phyloP scores from a whole-genome alignment of 1,140 invertebrate species.

The Sitobion miscanthi region DNA sequence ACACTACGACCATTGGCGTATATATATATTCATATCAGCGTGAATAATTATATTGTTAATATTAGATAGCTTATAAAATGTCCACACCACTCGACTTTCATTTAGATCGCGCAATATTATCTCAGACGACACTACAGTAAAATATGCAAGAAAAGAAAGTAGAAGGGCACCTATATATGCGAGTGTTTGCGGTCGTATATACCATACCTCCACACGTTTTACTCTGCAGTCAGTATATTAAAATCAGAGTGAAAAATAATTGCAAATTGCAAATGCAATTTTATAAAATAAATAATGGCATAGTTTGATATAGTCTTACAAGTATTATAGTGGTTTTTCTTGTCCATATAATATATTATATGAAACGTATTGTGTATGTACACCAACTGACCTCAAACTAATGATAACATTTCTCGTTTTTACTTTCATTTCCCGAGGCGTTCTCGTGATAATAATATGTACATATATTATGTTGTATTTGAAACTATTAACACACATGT shows the following conservation, averaged over 20 bases:
- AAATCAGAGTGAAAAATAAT: neutral
- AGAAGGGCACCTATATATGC: neutral
- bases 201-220: neutral
- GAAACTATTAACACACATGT: neutral
- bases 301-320: neutral
- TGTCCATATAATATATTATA: neutral
- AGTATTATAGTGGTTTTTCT: neutral
- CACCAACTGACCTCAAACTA: neutral
- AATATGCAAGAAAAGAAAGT: neutral
- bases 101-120: neutral
- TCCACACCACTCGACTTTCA: neutral
- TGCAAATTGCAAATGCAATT: neutral
- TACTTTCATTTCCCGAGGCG: conserved; percentile 26
- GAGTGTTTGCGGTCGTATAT: neutral
- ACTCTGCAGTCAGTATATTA: neutral
- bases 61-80: neutral
- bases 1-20: neutral
- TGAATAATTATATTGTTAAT: neutral
- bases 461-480: neutral
- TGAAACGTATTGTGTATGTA: neutral
- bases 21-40: neutral
- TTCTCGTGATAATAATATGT: neutral
- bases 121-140: neutral
- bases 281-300: neutral
- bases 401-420: conserved; percentile 25